A percentile compares a stretch with the other conserved stretches of the same genome.
phyloP scores from a whole-genome alignment of 2,113 vertebrate species.

The Chaetops frenatus region DNA sequence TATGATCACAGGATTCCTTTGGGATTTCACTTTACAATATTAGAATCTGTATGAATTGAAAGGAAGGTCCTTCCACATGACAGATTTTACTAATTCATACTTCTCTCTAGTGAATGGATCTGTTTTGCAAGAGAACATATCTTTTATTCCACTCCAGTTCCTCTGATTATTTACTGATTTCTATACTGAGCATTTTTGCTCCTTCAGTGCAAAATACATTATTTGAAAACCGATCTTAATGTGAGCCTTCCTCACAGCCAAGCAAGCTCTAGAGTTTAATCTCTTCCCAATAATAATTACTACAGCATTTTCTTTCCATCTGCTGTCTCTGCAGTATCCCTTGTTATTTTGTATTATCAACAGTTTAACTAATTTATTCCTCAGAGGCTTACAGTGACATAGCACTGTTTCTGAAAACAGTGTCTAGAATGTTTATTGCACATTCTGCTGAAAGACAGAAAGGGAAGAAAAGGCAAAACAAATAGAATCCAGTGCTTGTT shows the following conservation, averaged over 20 bases:
- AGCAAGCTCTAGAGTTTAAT: background rate
- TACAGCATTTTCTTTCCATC: constrained; percentile 50
- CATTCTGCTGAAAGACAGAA: background rate
- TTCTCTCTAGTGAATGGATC: background rate
- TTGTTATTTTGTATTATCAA: constrained; percentile 43
- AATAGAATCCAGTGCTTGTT: background rate
- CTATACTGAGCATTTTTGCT: background rate
- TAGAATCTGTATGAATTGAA: background rate
- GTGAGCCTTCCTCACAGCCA: background rate
- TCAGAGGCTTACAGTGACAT: background rate
- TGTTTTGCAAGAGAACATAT: background rate
- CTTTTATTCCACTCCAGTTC: background rate
- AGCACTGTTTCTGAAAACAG: constrained; percentile 38
- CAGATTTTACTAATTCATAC: background rate
- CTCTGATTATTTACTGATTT: background rate
- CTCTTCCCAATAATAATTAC: constrained; percentile 44
- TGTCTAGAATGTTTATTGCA: background rate
- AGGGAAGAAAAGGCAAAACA: background rate
- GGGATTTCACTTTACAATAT: background rate
- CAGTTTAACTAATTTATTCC: constrained; percentile 67
- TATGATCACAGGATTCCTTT: background rate
- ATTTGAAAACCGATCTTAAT: background rate
- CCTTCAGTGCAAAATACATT: background rate
- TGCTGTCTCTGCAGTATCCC: constrained; percentile 33
- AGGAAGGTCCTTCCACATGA: background rate